Base-by-base conservation (phyloP, 35 echinoderm and acorn worm genomes). In the Acanthaster planci region DNA sequence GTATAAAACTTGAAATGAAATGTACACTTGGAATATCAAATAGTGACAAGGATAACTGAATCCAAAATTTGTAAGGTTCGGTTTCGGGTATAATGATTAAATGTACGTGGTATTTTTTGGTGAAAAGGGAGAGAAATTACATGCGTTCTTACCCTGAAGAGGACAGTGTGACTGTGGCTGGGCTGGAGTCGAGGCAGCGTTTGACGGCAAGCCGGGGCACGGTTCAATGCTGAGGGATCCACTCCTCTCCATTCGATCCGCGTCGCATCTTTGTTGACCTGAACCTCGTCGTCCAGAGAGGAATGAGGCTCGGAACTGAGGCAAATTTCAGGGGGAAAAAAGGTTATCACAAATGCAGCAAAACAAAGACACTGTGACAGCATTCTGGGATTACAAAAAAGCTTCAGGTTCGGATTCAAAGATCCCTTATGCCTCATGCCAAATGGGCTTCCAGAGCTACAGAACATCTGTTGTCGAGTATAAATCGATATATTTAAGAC, bases 111-210 rank as follows among this genome's bases (percentile, higher is more conserved):
- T n/a, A n/a, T n/a, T n/a, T n/a, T n/a, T n/a, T n/a, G n/a, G n/a
- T n/a, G n/a, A n/a, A n/a, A n/a, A n/a, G n/a, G n/a, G n/a, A n/a
- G n/a, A n/a, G n/a, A n/a, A n/a, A n/a, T n/a, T n/a, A n/a, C n/a
- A n/a, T n/a, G 12, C 7, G n/a, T 67, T 7, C 84, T 88, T 90
- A 97, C 95, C 82, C 81, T 88, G 39, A 97, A 90, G 26, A 93
- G 76, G 16, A 97, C 40, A 34, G 87, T 90, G 38, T 93, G 87
- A 10, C 84, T 30, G 52, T 87, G 67, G 38, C 55, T 82, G 72
- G 88, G 79, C 76, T 82, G 84, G 6, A 93, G 67, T 23, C 47
- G 64, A 75, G 84, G 79, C 30, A 93, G 55, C 2, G 80, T 12
- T 55, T 55, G 37, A 40, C 60, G 34, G 55, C 88, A 90, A n/a